A percentile compares a stretch with the other conserved stretches of the same genome.
Evolutionary conservation across 2,888 invertebrate genomes (phyloP).

Genomic region (Callyntrura sp.): DNA sequence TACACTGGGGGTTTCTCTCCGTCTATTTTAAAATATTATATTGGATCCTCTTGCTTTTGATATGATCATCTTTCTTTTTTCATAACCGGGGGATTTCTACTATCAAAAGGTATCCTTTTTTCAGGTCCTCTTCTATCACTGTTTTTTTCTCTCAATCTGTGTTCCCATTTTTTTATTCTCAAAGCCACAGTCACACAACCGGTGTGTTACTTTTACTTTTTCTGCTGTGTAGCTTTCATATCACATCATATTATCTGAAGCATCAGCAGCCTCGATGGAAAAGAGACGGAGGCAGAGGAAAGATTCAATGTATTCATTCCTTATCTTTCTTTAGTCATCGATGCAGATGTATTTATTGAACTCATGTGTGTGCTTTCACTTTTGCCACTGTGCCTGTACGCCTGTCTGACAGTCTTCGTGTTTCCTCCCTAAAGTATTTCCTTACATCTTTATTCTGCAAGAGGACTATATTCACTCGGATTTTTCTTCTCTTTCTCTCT

Average conservation of each 20-base stretch:
- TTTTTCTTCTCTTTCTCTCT: conserved; percentile 9
- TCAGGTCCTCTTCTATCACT: conserved; percentile 1
- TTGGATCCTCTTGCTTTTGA: conserved; percentile 55
- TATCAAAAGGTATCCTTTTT: conserved; percentile 54
- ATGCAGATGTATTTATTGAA: conserved; percentile 58
- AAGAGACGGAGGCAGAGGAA: neutral
- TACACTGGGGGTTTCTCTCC: too few species aligned
- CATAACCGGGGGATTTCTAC: conserved; percentile 52
- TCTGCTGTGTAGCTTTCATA: neutral
- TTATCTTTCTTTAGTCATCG: conserved; percentile 52
- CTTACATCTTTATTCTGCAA: conserved; percentile 55
- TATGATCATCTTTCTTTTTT: conserved; percentile 65
- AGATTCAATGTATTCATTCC: conserved; percentile 25
- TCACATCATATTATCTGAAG: neutral
- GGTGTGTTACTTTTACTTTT: conserved; percentile 7
- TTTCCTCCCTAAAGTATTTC: conserved; percentile 61
- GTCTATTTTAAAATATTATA: conserved; percentile 23
- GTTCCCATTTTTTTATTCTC: conserved; percentile 5
- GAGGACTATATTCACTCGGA: conserved; percentile 7
- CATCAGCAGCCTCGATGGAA: too few species aligned
- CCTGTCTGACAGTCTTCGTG: conserved; percentile 15
- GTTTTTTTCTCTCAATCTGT: conserved; percentile 45
- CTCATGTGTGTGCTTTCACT: conserved; percentile 46
- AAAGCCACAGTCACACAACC: conserved; percentile 55
- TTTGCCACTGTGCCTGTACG: conserved; percentile 8